These are phyloP conservation scores for Cyclina sinensis DNA, from an alignment of 1,140 invertebrate species.

Conservation along the genomic window DNA sequence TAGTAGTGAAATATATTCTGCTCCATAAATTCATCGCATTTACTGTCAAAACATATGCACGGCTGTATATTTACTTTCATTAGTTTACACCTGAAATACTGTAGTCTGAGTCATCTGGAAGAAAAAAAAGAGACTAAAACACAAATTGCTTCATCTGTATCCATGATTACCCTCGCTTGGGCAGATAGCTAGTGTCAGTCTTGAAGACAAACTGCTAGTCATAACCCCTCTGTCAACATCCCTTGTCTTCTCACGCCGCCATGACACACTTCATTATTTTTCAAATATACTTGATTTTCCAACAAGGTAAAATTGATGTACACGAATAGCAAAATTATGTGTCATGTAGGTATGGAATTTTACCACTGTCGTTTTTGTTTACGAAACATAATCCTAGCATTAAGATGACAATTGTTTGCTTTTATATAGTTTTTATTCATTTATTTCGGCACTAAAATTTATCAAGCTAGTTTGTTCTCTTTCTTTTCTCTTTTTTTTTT, in stretches of 20 bases:
- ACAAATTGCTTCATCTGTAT: not conserved
- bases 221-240: conserved; percentile 15
- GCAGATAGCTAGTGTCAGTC: conserved; percentile 33
- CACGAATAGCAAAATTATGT: conserved; percentile 8
- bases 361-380: not conserved
- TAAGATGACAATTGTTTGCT: no score
- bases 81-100: not conserved
- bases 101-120: not conserved
- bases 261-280: conserved; percentile 55
- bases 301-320: conserved; percentile 18
- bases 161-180: conserved; percentile 15
- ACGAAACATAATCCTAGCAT: no score
- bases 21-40: not conserved
- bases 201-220: conserved; percentile 10
- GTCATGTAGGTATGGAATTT: conserved; percentile 3
- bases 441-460: no score
- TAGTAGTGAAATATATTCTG: no score
- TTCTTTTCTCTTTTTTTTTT: no score
- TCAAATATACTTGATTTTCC: conserved; percentile 49
- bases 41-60: not conserved
- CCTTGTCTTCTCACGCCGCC: conserved; percentile 4
- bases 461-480: no score
- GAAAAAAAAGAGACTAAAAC: no score
- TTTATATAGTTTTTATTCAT: no score
- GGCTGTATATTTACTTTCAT: not conserved